A percentile compares a stretch with the other conserved stretches of the same genome.
Evolutionary conservation across 1,140 invertebrate species (phyloP).

Genomic region (Laupala kohalensis): DNA sequence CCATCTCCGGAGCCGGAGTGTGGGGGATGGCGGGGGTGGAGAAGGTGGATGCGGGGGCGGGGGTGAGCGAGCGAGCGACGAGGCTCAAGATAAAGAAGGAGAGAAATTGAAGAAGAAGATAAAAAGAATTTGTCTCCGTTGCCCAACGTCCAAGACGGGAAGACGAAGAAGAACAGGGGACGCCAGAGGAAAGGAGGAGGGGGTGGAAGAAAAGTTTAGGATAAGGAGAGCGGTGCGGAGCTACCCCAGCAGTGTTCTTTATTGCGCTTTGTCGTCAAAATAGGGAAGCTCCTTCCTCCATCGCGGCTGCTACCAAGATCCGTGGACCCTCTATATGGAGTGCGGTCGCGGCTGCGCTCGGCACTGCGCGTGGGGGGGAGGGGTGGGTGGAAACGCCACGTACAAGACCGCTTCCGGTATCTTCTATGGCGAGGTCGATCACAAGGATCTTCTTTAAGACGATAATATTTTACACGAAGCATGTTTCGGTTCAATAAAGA

Average conservation of each 20-base stretch:
- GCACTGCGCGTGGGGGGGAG: no score
- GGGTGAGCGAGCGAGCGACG: background rate
- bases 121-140: background rate
- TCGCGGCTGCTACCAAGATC: no score
- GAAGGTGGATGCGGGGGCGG: no score
- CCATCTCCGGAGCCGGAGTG: conserved; percentile 33
- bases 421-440: no score
- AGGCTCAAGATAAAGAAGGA: background rate
- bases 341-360: background rate
- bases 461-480: no score
- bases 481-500: no score
- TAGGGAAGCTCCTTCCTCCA: background rate
- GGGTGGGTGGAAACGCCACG: no score
- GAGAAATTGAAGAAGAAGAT: background rate
- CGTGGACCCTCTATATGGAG: background rate
- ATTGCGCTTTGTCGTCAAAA: background rate
- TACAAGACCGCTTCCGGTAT: no score
- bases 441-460: no score
- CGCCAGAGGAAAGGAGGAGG: background rate
- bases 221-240: background rate
- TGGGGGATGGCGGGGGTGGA: no score
- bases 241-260: background rate
- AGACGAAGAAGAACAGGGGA: no score
- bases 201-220: background rate
- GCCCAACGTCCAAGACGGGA: background rate